Percentiles rank a stretch among this genome's conserved stretches.
These are phyloP conservation scores for Trichopria drosophilae DNA, from an alignment of 2,888 invertebrate species.

Conservation along the genomic window DNA sequence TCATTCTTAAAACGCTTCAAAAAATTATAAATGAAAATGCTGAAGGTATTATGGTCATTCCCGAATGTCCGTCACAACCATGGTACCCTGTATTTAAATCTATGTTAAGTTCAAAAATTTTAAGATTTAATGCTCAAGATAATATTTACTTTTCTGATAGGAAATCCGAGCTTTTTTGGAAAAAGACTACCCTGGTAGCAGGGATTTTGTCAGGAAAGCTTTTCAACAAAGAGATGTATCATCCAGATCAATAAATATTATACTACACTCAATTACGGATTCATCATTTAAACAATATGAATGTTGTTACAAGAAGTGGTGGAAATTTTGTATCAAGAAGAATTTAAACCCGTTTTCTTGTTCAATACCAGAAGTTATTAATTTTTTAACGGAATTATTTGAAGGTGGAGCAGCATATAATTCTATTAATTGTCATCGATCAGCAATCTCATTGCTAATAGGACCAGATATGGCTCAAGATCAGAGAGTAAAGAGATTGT, in stretches of 20 bases:
- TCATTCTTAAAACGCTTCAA: too few relatives aligned
- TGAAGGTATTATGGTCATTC: too few relatives aligned
- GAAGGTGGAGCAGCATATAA: slow-evolving; percentile 17
- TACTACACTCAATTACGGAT: slow-evolving; percentile 13
- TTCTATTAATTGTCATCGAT: slow-evolving; percentile 22
- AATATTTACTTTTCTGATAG: too few relatives aligned
- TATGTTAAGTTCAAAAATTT: too few relatives aligned
- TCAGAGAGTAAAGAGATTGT: slow-evolving; percentile 33
- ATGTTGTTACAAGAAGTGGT: slow-evolving; percentile 18
- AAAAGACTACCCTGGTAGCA: too few relatives aligned
- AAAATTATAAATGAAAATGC: too few relatives aligned
- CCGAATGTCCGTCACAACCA: too few relatives aligned
- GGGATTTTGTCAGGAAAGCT: too few relatives aligned
- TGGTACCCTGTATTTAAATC: too few relatives aligned
- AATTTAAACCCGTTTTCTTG: slow-evolving; percentile 6
- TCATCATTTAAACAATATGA: slow-evolving; percentile 23
- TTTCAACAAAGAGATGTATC: too few relatives aligned
- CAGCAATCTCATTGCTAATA: slow-evolving; percentile 21
- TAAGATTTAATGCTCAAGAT: too few relatives aligned
- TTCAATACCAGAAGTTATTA: slow-evolving; percentile 12
- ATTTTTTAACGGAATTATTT: slow-evolving; percentile 19
- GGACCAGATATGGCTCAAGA: slow-evolving; percentile 22
- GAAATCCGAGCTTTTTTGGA: too few relatives aligned
- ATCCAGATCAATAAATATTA: slow-evolving; percentile 10
- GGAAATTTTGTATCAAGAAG: slow-evolving; percentile 11